phyloP scores from a whole-genome alignment of 2,797 vertebrate genomes.

The Oceanodroma leucorhoa region DNA sequence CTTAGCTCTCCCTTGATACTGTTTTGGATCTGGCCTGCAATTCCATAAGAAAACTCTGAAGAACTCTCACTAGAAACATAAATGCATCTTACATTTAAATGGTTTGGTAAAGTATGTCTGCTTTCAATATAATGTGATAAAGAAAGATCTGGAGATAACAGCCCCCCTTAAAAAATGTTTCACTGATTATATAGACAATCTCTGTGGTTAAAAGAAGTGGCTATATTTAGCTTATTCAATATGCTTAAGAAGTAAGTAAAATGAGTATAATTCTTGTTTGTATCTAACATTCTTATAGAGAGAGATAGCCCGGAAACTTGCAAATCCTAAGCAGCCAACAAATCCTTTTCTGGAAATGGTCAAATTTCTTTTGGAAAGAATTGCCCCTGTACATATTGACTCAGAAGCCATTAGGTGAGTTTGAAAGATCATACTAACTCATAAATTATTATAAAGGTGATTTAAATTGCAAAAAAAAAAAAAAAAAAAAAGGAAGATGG shows the following conservation, averaged over 20 bases:
- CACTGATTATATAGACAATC: background rate
- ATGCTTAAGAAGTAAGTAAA: background rate
- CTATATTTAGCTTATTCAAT: background rate
- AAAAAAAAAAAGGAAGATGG: background rate
- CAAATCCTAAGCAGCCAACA: conserved; percentile 97
- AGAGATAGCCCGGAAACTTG: conserved; percentile 96
- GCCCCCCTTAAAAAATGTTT: background rate
- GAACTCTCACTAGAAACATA: background rate
- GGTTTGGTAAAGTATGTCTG: background rate
- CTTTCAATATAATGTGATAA: background rate
- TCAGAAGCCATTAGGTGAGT: conserved; percentile 96
- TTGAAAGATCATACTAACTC: background rate
- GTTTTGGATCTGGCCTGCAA: background rate
- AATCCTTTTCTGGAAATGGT: conserved; percentile 99
- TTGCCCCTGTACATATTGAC: conserved; percentile 98
- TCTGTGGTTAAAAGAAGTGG: background rate
- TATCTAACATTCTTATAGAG: conserved; percentile 79
- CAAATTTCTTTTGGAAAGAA: conserved; percentile 97
- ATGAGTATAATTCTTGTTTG: background rate
- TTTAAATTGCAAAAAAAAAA: background rate
- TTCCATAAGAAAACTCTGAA: background rate
- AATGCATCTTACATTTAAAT: background rate
- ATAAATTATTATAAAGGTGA: background rate
- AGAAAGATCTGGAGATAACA: background rate
- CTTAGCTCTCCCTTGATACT: background rate